These are phyloP conservation scores for Phalacrocorax pelagicus DNA, from an alignment of 2,113 vertebrate species.

Conservation along the genomic window DNA sequence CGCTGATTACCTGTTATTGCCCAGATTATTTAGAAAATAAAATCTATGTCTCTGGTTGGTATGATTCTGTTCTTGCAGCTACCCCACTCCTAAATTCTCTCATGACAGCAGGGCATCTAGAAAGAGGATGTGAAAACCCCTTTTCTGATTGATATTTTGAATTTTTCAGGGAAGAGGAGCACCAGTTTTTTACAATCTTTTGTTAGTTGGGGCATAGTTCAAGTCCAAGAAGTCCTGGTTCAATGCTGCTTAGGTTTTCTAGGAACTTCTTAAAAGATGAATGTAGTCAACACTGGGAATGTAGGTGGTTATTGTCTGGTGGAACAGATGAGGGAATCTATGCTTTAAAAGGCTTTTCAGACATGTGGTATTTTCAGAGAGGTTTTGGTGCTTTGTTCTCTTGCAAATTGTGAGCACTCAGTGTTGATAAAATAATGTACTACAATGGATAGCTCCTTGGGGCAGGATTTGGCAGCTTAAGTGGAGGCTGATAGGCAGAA, in stretches of 20 bases:
- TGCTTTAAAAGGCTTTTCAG: not conserved
- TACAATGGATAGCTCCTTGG: not conserved
- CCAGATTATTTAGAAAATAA: not conserved
- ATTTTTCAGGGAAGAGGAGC: not conserved
- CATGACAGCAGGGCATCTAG: not conserved
- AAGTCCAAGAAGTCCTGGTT: not conserved
- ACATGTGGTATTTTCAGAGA: not conserved
- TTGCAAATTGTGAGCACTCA: not conserved
- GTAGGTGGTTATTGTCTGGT: not conserved
- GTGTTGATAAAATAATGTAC: not conserved
- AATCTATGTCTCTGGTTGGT: not conserved
- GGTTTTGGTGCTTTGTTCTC: not conserved
- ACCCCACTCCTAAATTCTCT: not conserved
- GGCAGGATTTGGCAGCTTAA: not conserved
- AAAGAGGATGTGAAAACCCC: not conserved
- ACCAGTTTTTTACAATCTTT: not conserved
- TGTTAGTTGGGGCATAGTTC: not conserved
- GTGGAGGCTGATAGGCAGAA: not conserved
- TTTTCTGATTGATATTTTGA: not conserved
- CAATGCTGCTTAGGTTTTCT: not conserved
- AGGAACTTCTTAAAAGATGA: not conserved
- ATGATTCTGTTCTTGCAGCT: not conserved
- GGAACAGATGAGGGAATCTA: not conserved
- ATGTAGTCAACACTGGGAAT: not conserved
- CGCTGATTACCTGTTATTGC: not conserved